phyloP scores from a whole-genome alignment of 2,113 vertebrate species.

The Toxotes chatareus region DNA sequence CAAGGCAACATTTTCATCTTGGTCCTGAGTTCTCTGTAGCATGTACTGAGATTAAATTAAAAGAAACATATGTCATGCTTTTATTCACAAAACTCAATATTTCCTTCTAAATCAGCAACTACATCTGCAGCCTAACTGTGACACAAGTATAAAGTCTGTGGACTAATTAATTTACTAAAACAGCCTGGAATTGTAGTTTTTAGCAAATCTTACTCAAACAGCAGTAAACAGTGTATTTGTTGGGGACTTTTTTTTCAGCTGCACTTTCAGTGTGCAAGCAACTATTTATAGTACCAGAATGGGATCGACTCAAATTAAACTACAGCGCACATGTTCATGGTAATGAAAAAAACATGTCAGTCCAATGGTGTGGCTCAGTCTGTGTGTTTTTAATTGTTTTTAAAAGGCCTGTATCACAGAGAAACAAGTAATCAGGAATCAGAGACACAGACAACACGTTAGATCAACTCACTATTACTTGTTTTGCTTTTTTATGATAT shows the following conservation, averaged over 20 bases:
- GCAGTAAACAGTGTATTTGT: not conserved
- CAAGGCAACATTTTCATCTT: slow-evolving; percentile 96
- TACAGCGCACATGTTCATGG: too few species aligned
- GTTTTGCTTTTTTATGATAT: not conserved
- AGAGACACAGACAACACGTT: not conserved
- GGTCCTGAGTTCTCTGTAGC: slow-evolving; percentile 96
- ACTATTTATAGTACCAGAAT: not conserved
- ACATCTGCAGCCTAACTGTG: not conserved
- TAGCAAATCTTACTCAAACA: too few species aligned
- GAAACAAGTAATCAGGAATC: not conserved
- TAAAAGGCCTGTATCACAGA: not conserved
- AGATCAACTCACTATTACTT: not conserved
- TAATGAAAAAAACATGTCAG: too few species aligned
- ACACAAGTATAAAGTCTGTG: not conserved
- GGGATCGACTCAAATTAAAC: not conserved
- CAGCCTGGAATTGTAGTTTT: too few species aligned
- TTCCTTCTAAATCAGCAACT: too few species aligned
- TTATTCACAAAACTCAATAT: not conserved
- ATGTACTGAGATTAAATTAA: slow-evolving; percentile 88
- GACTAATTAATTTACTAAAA: too few species aligned
- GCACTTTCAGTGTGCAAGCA: not conserved
- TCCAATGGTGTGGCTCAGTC: too few species aligned
- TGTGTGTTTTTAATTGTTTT: not conserved
- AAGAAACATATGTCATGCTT: not conserved
- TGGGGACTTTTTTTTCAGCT: not conserved